Evolutionary conservation across 2,113 vertebrate species (phyloP).

Genomic region (Coregonus clupeaformis): DNA sequence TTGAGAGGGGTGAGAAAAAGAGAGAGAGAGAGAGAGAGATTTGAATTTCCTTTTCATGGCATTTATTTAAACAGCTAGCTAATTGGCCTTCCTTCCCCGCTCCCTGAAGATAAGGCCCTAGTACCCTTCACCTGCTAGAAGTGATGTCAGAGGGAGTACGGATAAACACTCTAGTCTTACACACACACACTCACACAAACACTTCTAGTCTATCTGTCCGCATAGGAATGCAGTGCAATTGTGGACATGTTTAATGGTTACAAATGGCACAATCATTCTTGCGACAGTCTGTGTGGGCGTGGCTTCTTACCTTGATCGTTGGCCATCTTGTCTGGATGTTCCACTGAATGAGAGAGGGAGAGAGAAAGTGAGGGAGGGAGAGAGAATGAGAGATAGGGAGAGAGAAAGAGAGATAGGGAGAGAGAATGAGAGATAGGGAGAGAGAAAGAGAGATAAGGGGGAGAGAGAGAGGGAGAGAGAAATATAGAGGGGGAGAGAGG

Average conservation of each 20-base stretch:
- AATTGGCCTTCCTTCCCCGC: slow-evolving; percentile 6
- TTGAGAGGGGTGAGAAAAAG: neutral
- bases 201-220: too few relatives aligned
- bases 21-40: neutral
- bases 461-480: too few relatives aligned
- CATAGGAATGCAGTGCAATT: slow-evolving; percentile 53
- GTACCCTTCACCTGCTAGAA: neutral
- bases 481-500: fast-evolving
- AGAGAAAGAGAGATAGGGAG: slow-evolving; percentile 25
- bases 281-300: neutral
- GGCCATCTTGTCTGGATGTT: slow-evolving; percentile 96
- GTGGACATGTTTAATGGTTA: slow-evolving; percentile 73
- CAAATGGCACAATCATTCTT: neutral
- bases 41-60: neutral
- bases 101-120: neutral
- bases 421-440: too few relatives aligned
- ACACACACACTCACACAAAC: slow-evolving; percentile 2
- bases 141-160: neutral
- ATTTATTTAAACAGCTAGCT: slow-evolving; percentile 3
- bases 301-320: slow-evolving; percentile 89
- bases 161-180: too few relatives aligned
- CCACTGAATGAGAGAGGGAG: slow-evolving; percentile 72
- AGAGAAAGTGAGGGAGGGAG: slow-evolving; percentile 2
- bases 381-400: slow-evolving; percentile 28
- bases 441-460: too few relatives aligned